These are phyloP conservation scores for Gracilinanus agilis DNA, from an alignment of 2,113 vertebrate species.

Conservation along the genomic window DNA sequence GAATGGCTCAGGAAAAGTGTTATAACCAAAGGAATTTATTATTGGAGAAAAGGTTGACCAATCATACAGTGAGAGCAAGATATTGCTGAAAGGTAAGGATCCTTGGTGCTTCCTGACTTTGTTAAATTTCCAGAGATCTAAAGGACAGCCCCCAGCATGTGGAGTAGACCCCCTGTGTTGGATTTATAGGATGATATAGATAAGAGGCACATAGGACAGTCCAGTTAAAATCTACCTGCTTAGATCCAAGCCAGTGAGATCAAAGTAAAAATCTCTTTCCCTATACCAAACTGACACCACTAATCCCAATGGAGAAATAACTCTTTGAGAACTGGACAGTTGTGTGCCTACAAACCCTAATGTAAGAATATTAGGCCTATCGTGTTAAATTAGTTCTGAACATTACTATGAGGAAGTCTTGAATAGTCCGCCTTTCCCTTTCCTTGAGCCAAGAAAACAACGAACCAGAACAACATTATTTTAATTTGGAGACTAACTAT, in stretches of 20 bases:
- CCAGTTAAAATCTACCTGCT: not conserved
- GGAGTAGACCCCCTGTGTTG: not conserved
- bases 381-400: constrained; percentile 67
- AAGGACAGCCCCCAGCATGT: not conserved
- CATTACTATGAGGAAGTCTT: constrained; percentile 72
- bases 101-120: not conserved
- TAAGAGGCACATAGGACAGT: not conserved
- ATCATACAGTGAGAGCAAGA: not conserved
- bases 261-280: not conserved
- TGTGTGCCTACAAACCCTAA: not conserved
- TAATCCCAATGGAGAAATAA: not conserved
- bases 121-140: not conserved
- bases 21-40: not conserved
- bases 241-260: not conserved
- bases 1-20: not conserved
- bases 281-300: not conserved
- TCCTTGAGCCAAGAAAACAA: constrained; percentile 74
- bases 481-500: constrained; percentile 62
- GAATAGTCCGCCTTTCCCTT: constrained; percentile 56
- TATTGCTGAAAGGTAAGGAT: not conserved
- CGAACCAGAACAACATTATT: constrained; percentile 75
- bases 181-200: not conserved
- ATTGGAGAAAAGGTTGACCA: not conserved
- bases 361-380: constrained; percentile 61
- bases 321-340: not conserved